These are phyloP conservation scores for Ylistrum balloti DNA, from an alignment of 1,140 invertebrate species.

Conservation along the genomic window DNA sequence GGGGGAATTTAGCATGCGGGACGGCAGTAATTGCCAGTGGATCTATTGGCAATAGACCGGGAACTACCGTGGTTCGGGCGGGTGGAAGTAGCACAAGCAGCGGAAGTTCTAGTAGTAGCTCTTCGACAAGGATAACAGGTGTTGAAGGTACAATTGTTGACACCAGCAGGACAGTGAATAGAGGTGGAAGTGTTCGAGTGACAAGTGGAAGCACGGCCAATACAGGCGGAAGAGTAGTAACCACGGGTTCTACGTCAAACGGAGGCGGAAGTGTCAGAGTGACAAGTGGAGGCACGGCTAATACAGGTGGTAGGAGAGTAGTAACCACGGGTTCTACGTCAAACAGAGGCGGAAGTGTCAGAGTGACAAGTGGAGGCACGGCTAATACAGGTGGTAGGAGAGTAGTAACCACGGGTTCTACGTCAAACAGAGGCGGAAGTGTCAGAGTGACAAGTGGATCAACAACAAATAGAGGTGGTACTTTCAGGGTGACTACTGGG, in stretches of 20 bases:
- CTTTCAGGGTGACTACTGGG: background rate
- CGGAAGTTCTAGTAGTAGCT: constrained; percentile 31
- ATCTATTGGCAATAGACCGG: background rate
- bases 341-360: constrained; percentile 19
- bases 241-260: constrained; percentile 42
- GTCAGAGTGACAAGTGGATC: constrained; percentile 47
- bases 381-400: background rate
- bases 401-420: constrained; percentile 18
- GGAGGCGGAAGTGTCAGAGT: constrained; percentile 8
- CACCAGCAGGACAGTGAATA: constrained; percentile 40
- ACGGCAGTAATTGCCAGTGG: background rate
- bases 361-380: background rate
- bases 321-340: constrained; percentile 42
- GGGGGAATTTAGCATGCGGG: constrained; percentile 48
- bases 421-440: constrained; percentile 37
- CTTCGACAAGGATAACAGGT: background rate
- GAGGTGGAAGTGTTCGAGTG: constrained; percentile 15
- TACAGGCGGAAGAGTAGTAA: constrained; percentile 12
- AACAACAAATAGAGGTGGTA: background rate
- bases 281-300: background rate
- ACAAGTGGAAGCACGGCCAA: background rate
- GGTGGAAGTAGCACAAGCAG: background rate
- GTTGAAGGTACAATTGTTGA: background rate
- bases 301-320: background rate
- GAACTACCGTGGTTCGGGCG: background rate